Evolutionary conservation across 2,113 vertebrate species (phyloP).

Genomic region (Bubo scandiacus): DNA sequence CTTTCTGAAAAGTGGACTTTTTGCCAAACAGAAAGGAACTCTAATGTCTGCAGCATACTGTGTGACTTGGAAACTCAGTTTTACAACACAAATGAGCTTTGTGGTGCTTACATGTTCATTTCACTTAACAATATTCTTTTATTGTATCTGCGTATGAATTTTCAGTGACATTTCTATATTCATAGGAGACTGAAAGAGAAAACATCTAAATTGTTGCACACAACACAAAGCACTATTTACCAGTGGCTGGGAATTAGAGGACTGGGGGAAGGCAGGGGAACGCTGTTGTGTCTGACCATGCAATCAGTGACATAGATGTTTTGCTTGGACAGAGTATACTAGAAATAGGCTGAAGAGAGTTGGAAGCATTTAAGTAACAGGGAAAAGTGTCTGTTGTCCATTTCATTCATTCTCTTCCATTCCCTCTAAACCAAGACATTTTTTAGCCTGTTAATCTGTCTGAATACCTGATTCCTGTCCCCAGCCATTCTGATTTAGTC

Average conservation of each 20-base stretch:
- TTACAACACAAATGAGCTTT: neutral
- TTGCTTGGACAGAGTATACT: neutral
- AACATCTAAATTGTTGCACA: neutral
- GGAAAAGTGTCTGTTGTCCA: neutral
- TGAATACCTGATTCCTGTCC: neutral
- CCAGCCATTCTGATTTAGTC: neutral
- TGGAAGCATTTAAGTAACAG: neutral
- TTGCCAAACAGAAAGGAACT: neutral
- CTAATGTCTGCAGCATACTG: neutral
- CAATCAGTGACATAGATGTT: accelerated
- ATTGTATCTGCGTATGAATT: neutral
- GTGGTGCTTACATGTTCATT: neutral
- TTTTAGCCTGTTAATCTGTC: neutral
- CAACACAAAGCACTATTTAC: neutral
- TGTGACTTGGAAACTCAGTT: neutral
- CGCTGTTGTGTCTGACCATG: neutral
- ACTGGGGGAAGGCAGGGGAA: neutral
- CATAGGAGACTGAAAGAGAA: neutral
- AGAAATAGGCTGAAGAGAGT: neutral
- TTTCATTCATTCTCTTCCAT: neutral
- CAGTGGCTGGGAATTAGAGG: neutral
- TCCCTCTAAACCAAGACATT: neutral
- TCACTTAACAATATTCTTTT: no score
- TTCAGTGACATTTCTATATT: neutral
- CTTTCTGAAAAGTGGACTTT: neutral